phyloP scores from a whole-genome alignment of 2,113 vertebrate genomes.

The Nothocercus julius region DNA sequence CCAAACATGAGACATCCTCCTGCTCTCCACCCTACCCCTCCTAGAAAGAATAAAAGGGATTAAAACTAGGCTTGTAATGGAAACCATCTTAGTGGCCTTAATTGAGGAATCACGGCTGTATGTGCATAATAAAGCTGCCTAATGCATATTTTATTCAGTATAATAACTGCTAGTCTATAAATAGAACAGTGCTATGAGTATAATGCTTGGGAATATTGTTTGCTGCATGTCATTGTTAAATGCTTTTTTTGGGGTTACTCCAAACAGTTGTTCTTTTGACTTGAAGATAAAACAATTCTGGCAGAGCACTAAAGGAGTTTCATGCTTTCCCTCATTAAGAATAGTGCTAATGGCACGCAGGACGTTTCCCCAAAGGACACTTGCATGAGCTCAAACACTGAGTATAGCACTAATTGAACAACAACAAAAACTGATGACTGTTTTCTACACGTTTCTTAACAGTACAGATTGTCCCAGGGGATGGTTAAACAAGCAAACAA shows the following conservation, averaged over 20 bases:
- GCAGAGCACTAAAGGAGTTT: constrained; percentile 78
- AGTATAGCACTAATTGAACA: constrained; percentile 73
- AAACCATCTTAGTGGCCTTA: background rate
- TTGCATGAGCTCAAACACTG: constrained; percentile 68
- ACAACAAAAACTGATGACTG: constrained; percentile 74
- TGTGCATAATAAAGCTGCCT: constrained; percentile 45
- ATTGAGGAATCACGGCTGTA: constrained; percentile 3
- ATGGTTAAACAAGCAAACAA: constrained; percentile 71
- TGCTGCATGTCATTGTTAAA: constrained; percentile 71
- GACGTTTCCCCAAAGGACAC: constrained; percentile 75
- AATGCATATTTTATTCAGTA: constrained; percentile 60
- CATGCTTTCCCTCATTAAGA: constrained; percentile 78
- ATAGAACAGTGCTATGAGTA: constrained; percentile 60
- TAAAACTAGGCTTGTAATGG: constrained; percentile 10
- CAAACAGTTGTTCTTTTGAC: constrained; percentile 79
- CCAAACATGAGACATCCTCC: constrained; percentile 68
- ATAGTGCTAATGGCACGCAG: constrained; percentile 77
- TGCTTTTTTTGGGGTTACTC: constrained; percentile 79
- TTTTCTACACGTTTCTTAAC: constrained; percentile 75
- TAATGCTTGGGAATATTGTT: constrained; percentile 75
- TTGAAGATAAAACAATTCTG: constrained; percentile 81
- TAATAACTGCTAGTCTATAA: constrained; percentile 67
- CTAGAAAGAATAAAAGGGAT: constrained; percentile 14
- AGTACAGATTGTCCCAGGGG: constrained; percentile 74
- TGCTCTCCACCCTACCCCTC: constrained; percentile 38